phyloP scores from a whole-genome alignment of 2,797 vertebrate genomes.

The Thalassophryne amazonica region DNA sequence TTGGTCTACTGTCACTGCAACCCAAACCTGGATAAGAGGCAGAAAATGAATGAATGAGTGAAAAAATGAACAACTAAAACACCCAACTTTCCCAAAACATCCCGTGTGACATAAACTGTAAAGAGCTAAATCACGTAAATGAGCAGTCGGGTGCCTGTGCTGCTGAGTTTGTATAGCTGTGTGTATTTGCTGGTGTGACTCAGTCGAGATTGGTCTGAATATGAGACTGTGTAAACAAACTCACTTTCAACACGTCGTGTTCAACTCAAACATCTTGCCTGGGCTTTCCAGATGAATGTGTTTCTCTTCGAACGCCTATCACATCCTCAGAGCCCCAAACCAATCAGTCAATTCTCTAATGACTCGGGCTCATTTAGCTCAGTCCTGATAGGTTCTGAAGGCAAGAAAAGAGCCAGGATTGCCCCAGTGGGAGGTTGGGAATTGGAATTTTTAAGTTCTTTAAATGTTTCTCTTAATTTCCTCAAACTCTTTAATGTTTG shows the following conservation, averaged over 20 bases:
- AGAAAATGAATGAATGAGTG: no score
- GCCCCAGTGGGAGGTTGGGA: slow-evolving; percentile 68
- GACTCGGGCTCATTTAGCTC: slow-evolving; percentile 66
- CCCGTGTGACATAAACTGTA: not conserved
- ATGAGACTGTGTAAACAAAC: slow-evolving; percentile 28
- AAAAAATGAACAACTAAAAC: slow-evolving; percentile 4
- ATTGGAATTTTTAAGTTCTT: slow-evolving; percentile 67
- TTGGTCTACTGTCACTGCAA: no score
- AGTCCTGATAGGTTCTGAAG: slow-evolving; percentile 65
- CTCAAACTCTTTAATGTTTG: slow-evolving; percentile 64
- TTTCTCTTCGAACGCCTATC: slow-evolving; percentile 46
- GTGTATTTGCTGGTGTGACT: slow-evolving; percentile 15
- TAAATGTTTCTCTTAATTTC: slow-evolving; percentile 67
- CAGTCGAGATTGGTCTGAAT: slow-evolving; percentile 24
- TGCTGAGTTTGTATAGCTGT: slow-evolving; percentile 7
- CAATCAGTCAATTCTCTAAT: slow-evolving; percentile 69
- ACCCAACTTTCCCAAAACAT: not conserved
- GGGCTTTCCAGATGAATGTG: slow-evolving; percentile 36
- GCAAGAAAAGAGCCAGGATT: slow-evolving; percentile 55
- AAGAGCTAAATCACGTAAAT: slow-evolving; percentile 23
- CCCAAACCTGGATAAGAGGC: no score
- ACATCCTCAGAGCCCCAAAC: slow-evolving; percentile 61
- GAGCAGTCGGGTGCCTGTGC: slow-evolving; percentile 9
- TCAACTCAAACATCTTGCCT: slow-evolving; percentile 31
- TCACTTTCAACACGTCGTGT: slow-evolving; percentile 26